phyloP scores from a whole-genome alignment of 2,888 invertebrate genomes.

The Aplocera efformata region DNA sequence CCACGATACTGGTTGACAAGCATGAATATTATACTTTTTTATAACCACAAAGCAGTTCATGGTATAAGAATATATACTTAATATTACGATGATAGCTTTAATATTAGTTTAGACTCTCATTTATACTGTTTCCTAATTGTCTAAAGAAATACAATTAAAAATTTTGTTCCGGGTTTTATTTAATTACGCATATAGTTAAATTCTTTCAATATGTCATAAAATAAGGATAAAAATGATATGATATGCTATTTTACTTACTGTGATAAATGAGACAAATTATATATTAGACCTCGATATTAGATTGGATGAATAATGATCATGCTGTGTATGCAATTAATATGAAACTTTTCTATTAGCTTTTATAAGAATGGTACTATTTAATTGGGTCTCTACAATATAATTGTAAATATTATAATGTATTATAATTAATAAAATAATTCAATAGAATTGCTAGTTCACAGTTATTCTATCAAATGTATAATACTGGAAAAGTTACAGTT shows the following conservation, averaged over 20 bases:
- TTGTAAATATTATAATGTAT: constrained; percentile 11
- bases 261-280: constrained; percentile 46
- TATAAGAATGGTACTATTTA: constrained; percentile 6
- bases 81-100: constrained; percentile 17
- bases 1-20: no score
- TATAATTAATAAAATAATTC: constrained; percentile 9
- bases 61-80: no score
- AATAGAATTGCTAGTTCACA: constrained; percentile 2
- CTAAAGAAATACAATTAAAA: no score
- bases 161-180: no score
- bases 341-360: neutral
- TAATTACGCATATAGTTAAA: neutral
- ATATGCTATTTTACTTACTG: constrained; percentile 49
- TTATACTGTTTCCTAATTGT: no score
- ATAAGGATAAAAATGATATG: constrained; percentile 32
- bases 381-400: constrained; percentile 4
- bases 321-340: neutral
- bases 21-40: no score
- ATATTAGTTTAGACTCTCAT: no score
- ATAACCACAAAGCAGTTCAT: no score
- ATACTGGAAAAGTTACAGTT: no score
- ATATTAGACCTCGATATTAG: constrained; percentile 21
- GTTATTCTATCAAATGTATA: no score
- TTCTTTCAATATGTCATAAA: constrained; percentile 8
- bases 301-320: constrained; percentile 9